Base-by-base conservation (phyloP, 35 echinoderm and acorn worm species). In the Holothuria glaberrima region DNA sequence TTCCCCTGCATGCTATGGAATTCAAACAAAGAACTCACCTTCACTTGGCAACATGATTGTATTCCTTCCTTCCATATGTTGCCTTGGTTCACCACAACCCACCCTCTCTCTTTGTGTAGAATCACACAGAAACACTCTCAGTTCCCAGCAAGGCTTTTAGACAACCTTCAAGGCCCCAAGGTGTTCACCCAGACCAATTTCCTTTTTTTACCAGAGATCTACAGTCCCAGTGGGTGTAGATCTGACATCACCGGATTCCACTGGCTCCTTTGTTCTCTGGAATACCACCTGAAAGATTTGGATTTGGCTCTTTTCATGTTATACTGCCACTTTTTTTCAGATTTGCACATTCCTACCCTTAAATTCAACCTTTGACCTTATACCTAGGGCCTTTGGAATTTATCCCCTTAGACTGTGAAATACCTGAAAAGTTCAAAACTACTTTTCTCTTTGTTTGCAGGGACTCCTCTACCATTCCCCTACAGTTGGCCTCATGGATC, bases 381-480 rank as follows among this genome's bases (percentile, higher is more conserved):
- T 78, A 78, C 74, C 74, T 78, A 78, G 74, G 74, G 38, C 74
- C 74, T 78, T 48, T 78, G 74, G 74, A 78, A 78, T 78, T 41
- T 78, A 21, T 48, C 18, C n/a, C 41, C 74, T 54, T 54, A 78
- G 41, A 78, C 50, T 48, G 74, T 41, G 34, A 75, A 54, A 78
- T 78, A 78, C 74, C 74, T 78, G 74, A 78, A 78, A 50, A 78
- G 38, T 48, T 78, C 36, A 78, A 78, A 78, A 78, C 74, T 78
- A 78, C 74, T 48, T 78, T 48, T 78, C 50, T 54, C 74, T 78
- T 78, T 78, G 74, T 78, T 48, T 78, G 74, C 36, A 26, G n/a
- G 74, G 18, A 31, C 9, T 56, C 74, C 44, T 26, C 44, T 52
- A 10, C 50, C 19, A 17, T 54, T 78, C 25, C 74, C 74, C 74